These are phyloP conservation scores for Scarus forsteni DNA, from an alignment of 2,797 vertebrate genomes.

Conservation along the genomic window DNA sequence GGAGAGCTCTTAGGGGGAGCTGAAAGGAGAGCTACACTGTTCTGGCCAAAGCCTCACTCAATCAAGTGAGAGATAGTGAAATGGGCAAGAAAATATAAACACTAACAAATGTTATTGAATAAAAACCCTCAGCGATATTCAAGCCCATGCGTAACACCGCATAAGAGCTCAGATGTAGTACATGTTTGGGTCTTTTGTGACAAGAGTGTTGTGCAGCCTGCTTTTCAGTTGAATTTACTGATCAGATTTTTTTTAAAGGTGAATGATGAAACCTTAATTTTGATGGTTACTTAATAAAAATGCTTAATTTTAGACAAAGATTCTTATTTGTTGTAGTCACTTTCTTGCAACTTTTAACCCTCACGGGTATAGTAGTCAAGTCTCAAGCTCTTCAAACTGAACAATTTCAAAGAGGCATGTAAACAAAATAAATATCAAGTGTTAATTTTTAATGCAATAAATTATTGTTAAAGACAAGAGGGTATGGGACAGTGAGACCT, in stretches of 20 bases:
- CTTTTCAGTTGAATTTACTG: slow-evolving; percentile 18
- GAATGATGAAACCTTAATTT: too few relatives aligned
- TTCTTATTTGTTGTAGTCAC: too few relatives aligned
- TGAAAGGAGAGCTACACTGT: slow-evolving; percentile 46
- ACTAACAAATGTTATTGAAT: slow-evolving; percentile 43
- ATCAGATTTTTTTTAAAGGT: not conserved
- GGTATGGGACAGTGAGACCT: too few relatives aligned
- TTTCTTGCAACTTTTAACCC: too few relatives aligned
- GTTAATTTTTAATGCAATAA: too few relatives aligned
- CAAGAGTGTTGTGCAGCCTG: slow-evolving; percentile 21
- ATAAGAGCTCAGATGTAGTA: slow-evolving; percentile 7
- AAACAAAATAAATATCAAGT: too few relatives aligned
- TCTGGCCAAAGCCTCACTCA: slow-evolving; percentile 46
- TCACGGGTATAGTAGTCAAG: too few relatives aligned
- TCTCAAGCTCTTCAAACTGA: too few relatives aligned
- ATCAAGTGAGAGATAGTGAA: slow-evolving; percentile 32
- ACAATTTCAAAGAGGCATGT: too few relatives aligned
- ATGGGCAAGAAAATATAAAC: slow-evolving; percentile 35
- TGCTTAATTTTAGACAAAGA: too few relatives aligned
- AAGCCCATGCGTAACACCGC: slow-evolving; percentile 1
- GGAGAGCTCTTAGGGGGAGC: slow-evolving; percentile 65
- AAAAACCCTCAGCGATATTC: slow-evolving; percentile 20
- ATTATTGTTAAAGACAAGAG: too few relatives aligned
- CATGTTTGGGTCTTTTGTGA: slow-evolving; percentile 4
- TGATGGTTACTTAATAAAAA: too few relatives aligned